A percentile compares a stretch with the other conserved stretches of the same genome.
phyloP scores from a whole-genome alignment of 2,797 vertebrate genomes.

The Fundulus diaphanus region DNA sequence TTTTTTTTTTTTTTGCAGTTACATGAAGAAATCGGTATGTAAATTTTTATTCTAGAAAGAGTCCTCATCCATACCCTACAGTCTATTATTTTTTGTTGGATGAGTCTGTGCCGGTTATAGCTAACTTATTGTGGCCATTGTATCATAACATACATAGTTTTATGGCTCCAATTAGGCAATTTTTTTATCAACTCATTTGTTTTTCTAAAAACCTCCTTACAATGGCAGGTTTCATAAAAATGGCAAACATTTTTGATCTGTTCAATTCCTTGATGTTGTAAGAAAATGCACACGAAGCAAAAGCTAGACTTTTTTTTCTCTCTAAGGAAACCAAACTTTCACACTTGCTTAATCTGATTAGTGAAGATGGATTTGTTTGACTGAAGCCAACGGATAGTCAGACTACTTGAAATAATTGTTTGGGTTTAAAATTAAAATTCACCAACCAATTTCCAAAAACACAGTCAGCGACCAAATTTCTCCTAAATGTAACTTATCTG shows the following conservation, averaged over 20 bases:
- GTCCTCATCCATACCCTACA: neutral
- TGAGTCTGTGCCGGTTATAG: neutral
- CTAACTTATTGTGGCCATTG: too few relatives aligned
- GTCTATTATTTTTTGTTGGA: neutral
- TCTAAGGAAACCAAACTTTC: neutral
- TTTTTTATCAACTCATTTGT: neutral
- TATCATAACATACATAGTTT: too few relatives aligned
- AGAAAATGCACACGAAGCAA: neutral
- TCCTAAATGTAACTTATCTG: neutral
- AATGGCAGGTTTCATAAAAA: too few relatives aligned
- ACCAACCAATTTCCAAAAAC: neutral
- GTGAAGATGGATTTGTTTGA: neutral
- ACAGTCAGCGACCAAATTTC: constrained; percentile 1
- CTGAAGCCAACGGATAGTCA: neutral
- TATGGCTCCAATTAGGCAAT: too few relatives aligned
- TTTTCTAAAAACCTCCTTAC: neutral
- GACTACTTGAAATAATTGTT: neutral
- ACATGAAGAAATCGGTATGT: neutral
- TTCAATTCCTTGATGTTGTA: neutral
- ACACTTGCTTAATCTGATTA: neutral
- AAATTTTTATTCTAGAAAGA: neutral
- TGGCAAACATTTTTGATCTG: neutral
- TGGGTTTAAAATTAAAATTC: neutral
- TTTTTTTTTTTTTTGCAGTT: neutral
- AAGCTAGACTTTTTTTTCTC: too few relatives aligned